A percentile compares a stretch with the other conserved stretches of the same genome.
These are phyloP conservation scores for Resseliella maxima DNA, from an alignment of 2,888 invertebrate genomes.

Conservation along the genomic window DNA sequence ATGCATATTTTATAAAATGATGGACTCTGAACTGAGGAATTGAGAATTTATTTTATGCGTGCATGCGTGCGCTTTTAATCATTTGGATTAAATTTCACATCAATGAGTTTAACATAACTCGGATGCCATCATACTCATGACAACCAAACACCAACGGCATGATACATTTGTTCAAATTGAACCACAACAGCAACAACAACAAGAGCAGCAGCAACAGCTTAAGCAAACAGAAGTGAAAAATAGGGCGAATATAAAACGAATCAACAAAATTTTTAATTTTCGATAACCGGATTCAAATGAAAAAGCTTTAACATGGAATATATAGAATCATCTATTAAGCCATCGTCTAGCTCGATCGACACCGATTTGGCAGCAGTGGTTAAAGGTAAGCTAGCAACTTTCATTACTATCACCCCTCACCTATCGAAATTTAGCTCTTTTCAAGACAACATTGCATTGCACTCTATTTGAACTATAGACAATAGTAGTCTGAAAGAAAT, in stretches of 20 bases:
- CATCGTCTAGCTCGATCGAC: constrained; percentile 56
- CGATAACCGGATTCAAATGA: constrained; percentile 23
- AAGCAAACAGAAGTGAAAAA: not conserved
- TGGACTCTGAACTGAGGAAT: constrained; percentile 35
- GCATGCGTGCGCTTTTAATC: constrained; percentile 31
- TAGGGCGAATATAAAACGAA: not conserved
- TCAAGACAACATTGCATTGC: constrained; percentile 10
- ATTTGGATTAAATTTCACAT: constrained; percentile 25
- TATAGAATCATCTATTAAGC: constrained; percentile 54
- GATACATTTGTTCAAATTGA: not conserved
- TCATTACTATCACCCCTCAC: constrained; percentile 41
- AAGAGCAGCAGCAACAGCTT: not conserved
- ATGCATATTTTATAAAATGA: constrained; percentile 5
- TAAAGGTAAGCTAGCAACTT: constrained; percentile 55
- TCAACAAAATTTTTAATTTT: not conserved
- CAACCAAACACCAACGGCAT: constrained; percentile 12
- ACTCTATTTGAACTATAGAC: constrained; percentile 17
- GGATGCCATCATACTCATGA: not conserved
- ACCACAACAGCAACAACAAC: not conserved
- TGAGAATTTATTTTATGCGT: constrained; percentile 1
- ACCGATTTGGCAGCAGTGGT: constrained; percentile 56
- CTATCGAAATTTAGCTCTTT: constrained; percentile 15
- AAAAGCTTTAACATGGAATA: constrained; percentile 56
- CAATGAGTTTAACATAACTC: constrained; percentile 27
- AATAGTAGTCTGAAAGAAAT: no score